These are phyloP conservation scores for Anorthoa munda DNA, from an alignment of 2,888 invertebrate species.

Conservation along the genomic window DNA sequence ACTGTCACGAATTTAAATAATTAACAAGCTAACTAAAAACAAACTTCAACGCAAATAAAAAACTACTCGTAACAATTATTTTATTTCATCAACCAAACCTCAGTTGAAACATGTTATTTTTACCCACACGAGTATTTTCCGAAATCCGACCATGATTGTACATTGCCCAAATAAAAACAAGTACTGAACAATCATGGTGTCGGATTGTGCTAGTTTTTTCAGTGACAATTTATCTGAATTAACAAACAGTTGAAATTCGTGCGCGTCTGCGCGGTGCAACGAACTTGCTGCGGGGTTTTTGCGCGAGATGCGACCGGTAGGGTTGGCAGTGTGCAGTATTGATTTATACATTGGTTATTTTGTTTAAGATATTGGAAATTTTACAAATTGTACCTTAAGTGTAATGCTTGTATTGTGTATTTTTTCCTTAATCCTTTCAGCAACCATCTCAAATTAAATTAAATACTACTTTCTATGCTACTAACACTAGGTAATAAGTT, in stretches of 20 bases:
- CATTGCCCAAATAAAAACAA: constrained; percentile 49
- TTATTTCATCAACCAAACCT: constrained; percentile 29
- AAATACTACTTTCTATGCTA: too few species aligned
- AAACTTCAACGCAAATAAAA: constrained; percentile 10
- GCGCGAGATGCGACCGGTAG: constrained; percentile 31
- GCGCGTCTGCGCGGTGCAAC: constrained; percentile 45
- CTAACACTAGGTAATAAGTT: too few species aligned
- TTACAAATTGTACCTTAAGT: too few species aligned
- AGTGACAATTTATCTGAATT: constrained; percentile 59
- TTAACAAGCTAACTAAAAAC: constrained; percentile 3
- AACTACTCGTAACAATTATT: constrained; percentile 6
- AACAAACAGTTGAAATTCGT: constrained; percentile 58
- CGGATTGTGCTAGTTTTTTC: constrained; percentile 57
- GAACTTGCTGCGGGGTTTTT: constrained; percentile 54
- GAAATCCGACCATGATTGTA: constrained; percentile 33
- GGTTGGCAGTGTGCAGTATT: constrained; percentile 19
- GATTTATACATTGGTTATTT: neutral
- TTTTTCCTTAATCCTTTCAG: too few species aligned
- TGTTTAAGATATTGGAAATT: too few species aligned
- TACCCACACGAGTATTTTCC: constrained; percentile 17
- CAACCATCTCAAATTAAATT: too few species aligned
- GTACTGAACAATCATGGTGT: constrained; percentile 44
- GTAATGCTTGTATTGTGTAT: too few species aligned
- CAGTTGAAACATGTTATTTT: constrained; percentile 34
- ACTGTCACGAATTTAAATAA: neutral